These are phyloP conservation scores for Ormyrus nitidulus DNA, from an alignment of 2,888 invertebrate species.

Conservation along the genomic window DNA sequence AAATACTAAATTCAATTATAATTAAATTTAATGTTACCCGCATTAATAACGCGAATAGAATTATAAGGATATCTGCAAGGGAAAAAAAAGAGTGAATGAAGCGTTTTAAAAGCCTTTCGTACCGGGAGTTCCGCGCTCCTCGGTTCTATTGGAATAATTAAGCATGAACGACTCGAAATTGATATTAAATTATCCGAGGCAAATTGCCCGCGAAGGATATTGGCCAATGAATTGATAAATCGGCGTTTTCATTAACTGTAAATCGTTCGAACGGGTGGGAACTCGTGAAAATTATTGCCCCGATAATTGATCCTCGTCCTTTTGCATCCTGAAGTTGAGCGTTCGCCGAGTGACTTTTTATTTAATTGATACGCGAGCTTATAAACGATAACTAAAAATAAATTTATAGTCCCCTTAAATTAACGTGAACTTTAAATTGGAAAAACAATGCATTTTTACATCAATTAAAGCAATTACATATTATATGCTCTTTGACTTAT, in stretches of 20 bases:
- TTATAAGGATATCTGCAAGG: no score
- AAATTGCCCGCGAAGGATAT: constrained; percentile 4
- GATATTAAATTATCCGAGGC: constrained; percentile 28
- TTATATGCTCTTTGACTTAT: no score
- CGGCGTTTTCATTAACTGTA: constrained; percentile 34
- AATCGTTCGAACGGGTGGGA: constrained; percentile 7
- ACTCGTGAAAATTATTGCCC: constrained; percentile 19
- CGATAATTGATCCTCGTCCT: constrained; percentile 13
- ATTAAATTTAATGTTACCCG: no score
- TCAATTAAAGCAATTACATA: no score
- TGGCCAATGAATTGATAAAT: constrained; percentile 39
- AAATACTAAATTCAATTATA: no score
- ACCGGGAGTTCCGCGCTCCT: not conserved
- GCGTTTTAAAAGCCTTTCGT: no score
- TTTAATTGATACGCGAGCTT: not conserved
- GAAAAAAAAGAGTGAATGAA: no score
- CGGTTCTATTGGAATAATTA: constrained; percentile 10
- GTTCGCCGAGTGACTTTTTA: constrained; percentile 24
- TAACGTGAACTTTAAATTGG: not conserved
- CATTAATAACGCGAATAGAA: no score
- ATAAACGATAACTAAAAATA: not conserved
- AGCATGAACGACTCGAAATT: not conserved
- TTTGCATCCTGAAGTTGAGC: constrained; percentile 8
- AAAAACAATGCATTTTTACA: no score
- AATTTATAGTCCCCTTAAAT: not conserved